phyloP scores from a whole-genome alignment of 92 coral and sea anemone genomes.

The Parazoanthus atlanticus region DNA sequence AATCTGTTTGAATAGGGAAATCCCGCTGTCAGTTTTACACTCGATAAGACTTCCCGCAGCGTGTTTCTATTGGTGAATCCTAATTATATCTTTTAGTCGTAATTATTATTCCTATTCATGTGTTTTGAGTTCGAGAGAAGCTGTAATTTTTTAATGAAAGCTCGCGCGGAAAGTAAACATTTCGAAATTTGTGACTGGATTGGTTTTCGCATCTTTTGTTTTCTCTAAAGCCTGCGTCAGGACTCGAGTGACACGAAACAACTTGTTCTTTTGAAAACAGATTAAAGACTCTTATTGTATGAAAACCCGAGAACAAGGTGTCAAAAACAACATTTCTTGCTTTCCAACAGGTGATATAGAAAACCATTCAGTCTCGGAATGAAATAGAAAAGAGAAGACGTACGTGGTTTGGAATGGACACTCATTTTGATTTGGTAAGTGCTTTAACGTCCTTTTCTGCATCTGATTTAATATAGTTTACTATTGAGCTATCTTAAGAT shows the following conservation, averaged over 20 bases:
- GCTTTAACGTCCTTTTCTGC: background rate
- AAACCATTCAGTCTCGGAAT: background rate
- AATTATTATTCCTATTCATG: slow-evolving; percentile 69
- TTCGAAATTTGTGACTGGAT: slow-evolving; percentile 48
- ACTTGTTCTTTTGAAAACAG: slow-evolving; percentile 58
- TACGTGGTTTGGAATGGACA: background rate
- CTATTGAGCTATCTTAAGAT: background rate
- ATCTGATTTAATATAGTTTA: background rate
- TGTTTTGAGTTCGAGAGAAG: slow-evolving; percentile 46
- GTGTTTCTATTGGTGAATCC: slow-evolving; percentile 47
- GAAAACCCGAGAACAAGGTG: slow-evolving; percentile 31
- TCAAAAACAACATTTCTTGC: slow-evolving; percentile 34
- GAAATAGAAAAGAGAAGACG: background rate
- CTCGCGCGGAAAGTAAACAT: slow-evolving; percentile 67
- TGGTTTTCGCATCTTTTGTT: slow-evolving; percentile 59
- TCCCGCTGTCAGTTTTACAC: slow-evolving; percentile 42
- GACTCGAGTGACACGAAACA: slow-evolving; percentile 53
- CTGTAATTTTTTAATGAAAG: slow-evolving; percentile 70
- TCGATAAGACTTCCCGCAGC: slow-evolving; percentile 31
- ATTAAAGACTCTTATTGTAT: slow-evolving; percentile 44
- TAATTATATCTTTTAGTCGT: slow-evolving; percentile 71
- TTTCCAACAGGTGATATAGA: slow-evolving; percentile 13
- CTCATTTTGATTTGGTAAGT: background rate
- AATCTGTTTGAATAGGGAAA: slow-evolving; percentile 28
- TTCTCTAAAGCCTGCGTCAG: slow-evolving; percentile 50